Evolutionary conservation across 2,113 vertebrate species (phyloP).

Genomic region (Lampris megalopsis): DNA sequence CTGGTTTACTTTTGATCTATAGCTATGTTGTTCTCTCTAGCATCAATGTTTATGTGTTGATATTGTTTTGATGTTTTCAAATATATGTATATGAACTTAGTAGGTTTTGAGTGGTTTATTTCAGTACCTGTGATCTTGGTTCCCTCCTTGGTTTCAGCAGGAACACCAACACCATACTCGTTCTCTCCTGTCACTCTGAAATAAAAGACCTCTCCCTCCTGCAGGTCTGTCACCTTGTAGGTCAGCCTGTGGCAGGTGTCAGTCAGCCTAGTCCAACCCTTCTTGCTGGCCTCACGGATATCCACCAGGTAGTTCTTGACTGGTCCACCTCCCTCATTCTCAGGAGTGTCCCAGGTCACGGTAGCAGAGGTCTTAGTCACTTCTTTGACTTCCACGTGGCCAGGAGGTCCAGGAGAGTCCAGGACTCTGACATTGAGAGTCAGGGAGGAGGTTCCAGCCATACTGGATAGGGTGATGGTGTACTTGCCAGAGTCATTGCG

Average conservation of each 20-base stretch:
- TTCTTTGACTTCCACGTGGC: conserved; percentile 86
- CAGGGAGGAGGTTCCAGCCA: conserved; percentile 87
- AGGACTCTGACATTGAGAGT: conserved; percentile 94
- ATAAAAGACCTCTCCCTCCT: conserved; percentile 94
- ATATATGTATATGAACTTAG: no score
- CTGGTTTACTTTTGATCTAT: no score
- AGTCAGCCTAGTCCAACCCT: conserved; percentile 94
- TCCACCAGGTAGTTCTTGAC: conserved; percentile 97
- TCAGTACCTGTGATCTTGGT: conserved; percentile 94
- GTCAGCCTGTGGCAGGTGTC: conserved; percentile 93
- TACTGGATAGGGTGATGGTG: conserved; percentile 90
- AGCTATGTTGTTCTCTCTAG: no score
- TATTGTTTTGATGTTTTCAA: no score
- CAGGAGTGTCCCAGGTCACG: conserved; percentile 95
- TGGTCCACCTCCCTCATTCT: conserved; percentile 95
- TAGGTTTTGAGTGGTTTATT: neutral
- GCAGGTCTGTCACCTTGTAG: conserved; percentile 90
- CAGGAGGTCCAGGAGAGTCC: conserved; percentile 94
- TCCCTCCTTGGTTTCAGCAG: conserved; percentile 93
- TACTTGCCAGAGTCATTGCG: conserved; percentile 97
- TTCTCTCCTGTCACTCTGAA: conserved; percentile 97
- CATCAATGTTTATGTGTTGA: no score
- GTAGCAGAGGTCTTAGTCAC: conserved; percentile 91
- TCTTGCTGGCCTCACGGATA: conserved; percentile 96
- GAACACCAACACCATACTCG: conserved; percentile 91